Conservation (phyloP, 1,140 invertebrate genomes). For the Brachionus calyciflorus region DNA sequence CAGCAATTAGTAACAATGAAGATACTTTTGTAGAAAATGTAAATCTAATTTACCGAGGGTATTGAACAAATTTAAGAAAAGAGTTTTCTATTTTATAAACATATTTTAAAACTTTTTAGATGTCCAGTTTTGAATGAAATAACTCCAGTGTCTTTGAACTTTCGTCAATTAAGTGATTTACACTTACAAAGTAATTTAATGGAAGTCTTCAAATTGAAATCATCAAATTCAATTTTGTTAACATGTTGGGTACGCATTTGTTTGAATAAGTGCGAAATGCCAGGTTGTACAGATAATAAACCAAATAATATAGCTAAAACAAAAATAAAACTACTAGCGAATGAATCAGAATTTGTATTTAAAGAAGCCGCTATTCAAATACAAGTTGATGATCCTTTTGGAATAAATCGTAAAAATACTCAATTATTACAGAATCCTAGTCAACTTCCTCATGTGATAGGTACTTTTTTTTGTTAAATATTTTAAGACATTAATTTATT, state of each 20-base stretch:
- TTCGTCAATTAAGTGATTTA: background rate
- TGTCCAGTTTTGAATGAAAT: constrained; percentile 12
- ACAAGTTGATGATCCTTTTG: constrained; percentile 10
- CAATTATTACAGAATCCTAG: background rate
- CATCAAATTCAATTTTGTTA: background rate
- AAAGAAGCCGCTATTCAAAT: background rate
- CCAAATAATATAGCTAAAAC: constrained; percentile 14
- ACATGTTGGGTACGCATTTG: constrained; percentile 34
- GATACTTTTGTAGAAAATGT: constrained; percentile 26
- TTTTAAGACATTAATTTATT: too few relatives aligned
- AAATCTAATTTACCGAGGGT: constrained; percentile 9
- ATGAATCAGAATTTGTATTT: background rate
- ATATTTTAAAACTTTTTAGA: background rate
- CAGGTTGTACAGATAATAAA: background rate
- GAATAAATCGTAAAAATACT: background rate
- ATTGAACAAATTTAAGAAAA: background rate
- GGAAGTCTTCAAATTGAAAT: constrained; percentile 16
- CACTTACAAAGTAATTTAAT: constrained; percentile 33
- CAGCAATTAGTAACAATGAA: background rate
- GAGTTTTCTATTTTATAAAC: background rate
- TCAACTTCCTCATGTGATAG: constrained; percentile 10
- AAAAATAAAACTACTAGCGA: background rate
- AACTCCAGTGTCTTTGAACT: background rate
- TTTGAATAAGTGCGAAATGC: background rate
- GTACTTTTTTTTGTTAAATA: too few relatives aligned